phyloP scores from a whole-genome alignment of 1,140 invertebrate genomes.

The Phymastichus coffea region DNA sequence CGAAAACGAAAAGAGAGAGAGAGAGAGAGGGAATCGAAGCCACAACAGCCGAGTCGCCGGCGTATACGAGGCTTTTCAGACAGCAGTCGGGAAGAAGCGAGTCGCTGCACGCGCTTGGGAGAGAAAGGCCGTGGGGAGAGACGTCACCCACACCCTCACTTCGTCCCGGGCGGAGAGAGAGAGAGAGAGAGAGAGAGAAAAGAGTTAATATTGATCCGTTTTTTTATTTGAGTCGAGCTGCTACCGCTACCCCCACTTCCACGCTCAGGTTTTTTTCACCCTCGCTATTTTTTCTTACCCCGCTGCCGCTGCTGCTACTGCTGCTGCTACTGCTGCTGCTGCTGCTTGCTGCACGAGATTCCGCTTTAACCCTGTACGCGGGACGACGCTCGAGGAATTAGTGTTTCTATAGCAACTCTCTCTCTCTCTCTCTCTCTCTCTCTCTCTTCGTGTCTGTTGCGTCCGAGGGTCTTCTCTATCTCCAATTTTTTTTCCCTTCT shows the following conservation, averaged over 20 bases:
- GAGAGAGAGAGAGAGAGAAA: slow-evolving; percentile 45
- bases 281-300: slow-evolving; percentile 53
- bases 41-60: background rate
- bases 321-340: background rate
- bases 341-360: no score
- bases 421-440: no score
- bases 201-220: slow-evolving; percentile 55
- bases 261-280: slow-evolving; percentile 42
- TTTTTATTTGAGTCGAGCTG: slow-evolving; percentile 53
- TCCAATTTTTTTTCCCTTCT: background rate
- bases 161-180: no score
- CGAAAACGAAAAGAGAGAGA: slow-evolving; percentile 4
- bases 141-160: slow-evolving; percentile 42
- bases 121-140: slow-evolving; percentile 29
- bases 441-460: slow-evolving; percentile 29
- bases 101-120: no score
- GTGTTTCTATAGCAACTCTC: slow-evolving; percentile 32
- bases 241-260: slow-evolving; percentile 44
- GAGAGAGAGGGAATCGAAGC: slow-evolving; percentile 16
- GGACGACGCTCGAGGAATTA: slow-evolving; percentile 11
- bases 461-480: slow-evolving; percentile 17
- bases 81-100: no score
- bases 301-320: slow-evolving; percentile 28
- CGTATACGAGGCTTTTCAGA: background rate
- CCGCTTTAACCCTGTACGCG: no score